Evolutionary conservation across 2,888 invertebrate genomes (phyloP), one percentile per base, ranked within the genome.

Genomic region (Gibbula magus): DNA sequence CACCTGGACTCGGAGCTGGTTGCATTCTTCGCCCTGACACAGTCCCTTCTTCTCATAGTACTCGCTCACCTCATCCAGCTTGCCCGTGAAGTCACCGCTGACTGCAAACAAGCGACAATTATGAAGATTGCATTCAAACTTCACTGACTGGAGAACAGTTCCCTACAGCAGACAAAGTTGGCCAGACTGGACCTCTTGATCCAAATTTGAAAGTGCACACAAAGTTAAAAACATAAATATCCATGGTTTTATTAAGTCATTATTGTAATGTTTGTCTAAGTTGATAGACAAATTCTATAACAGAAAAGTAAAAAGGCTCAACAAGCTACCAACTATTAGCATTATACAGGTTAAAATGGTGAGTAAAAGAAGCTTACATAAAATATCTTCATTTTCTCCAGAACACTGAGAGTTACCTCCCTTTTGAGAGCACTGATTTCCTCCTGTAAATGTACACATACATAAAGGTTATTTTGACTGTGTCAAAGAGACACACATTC

Each of bases 21-120:
- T 87, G 81, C 91, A 91, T 8, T 91, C 91, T n/a, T 91, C 90
- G 1, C 91, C 91, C 10, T 86, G 86, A 85, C 91, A 91, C 7
- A 90, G 80, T 0, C 89, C 90, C 75, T 86, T 89, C 81, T 86
- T 88, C 81, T 89, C 85, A 75, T 87, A 88, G 77, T 88, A 86
- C 32, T 89, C 88, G 61, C 87, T 88, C 20, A 89, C 86, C 66
- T 89, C 89, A 79, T 88, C 88, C 61, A 88, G 80, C 75, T 87
- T 86, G 70, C 83, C 82, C n/a, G 85, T 86, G 75, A 90, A 88
- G 56, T 89, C 90, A 35, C 84, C 82, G 39, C 81, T 83, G 79
- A 86, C 86, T 86, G 79, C 1, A 73, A 78, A 32, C 16, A 54
- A 10, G 45, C 13, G 10, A 45, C 45, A 45, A 10, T 4, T 45